These are phyloP conservation scores for Puntigrus tetrazona DNA, from an alignment of 2,113 vertebrate species.

Conservation along the genomic window DNA sequence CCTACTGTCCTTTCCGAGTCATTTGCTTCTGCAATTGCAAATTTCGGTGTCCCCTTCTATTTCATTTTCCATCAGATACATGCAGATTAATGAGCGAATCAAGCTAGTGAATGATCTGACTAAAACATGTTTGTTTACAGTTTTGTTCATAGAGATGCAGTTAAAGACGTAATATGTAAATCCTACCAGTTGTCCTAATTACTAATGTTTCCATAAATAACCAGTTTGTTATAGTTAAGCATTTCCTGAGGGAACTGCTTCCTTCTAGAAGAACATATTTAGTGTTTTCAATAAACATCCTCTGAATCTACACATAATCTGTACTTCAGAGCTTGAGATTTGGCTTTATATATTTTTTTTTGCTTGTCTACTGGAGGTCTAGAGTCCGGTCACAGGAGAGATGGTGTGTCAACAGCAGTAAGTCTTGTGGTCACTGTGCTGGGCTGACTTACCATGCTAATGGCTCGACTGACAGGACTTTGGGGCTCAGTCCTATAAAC, in stretches of 20 bases:
- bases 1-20: constrained; percentile 43
- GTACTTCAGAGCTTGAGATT: background rate
- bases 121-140: background rate
- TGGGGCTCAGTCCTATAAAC: constrained; percentile 7
- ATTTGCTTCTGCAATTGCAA: constrained; percentile 32
- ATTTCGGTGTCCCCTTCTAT: constrained; percentile 29
- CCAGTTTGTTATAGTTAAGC: background rate
- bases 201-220: constrained; percentile 24
- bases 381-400: background rate
- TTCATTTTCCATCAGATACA: constrained; percentile 24
- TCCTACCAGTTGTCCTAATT: background rate
- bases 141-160: constrained; percentile 8
- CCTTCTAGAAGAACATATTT: background rate
- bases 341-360: background rate
- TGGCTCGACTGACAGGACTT: constrained; percentile 20
- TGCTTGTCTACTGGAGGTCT: background rate
- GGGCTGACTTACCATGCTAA: constrained; percentile 1
- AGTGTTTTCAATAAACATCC: background rate
- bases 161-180: constrained; percentile 13
- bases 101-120: constrained; percentile 29
- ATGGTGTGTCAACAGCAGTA: constrained; percentile 11
- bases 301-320: background rate
- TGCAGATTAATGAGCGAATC: constrained; percentile 21
- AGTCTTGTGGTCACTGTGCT: constrained; percentile 19
- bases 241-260: constrained; percentile 11